Evolutionary conservation across 2,888 invertebrate genomes (phyloP).

Genomic region (Brenthis hecate): DNA sequence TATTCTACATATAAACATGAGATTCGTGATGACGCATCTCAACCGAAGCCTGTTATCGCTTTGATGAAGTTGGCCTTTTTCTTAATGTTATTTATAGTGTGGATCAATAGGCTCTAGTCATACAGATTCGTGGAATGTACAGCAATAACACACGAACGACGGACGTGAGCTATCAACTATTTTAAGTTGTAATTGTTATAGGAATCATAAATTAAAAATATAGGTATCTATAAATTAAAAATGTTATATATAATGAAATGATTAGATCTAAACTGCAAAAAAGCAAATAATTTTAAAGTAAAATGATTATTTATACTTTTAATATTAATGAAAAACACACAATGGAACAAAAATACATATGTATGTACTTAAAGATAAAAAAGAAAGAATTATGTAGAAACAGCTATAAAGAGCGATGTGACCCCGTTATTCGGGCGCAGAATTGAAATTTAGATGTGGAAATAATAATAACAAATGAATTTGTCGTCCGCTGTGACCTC

Average conservation of each 20-base stretch:
- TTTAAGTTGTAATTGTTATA: slow-evolving; percentile 12
- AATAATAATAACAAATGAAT: slow-evolving; percentile 74
- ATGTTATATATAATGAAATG: not conserved
- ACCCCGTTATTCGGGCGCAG: slow-evolving; percentile 74
- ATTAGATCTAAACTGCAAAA: too few species aligned
- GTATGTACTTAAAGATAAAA: slow-evolving; percentile 13
- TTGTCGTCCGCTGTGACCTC: slow-evolving; percentile 72
- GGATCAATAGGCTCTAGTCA: slow-evolving; percentile 49
- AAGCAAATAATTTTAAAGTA: too few species aligned
- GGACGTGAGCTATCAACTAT: slow-evolving; percentile 24
- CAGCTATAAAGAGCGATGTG: slow-evolving; percentile 67
- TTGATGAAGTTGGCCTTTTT: slow-evolving; percentile 52
- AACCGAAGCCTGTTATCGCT: slow-evolving; percentile 53
- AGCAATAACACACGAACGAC: slow-evolving; percentile 21
- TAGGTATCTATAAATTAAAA: not conserved
- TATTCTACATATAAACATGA: slow-evolving; percentile 51
- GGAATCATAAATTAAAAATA: too few species aligned
- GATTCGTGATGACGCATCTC: slow-evolving; percentile 67
- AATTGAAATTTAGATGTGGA: slow-evolving; percentile 75
- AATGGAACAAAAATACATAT: too few species aligned
- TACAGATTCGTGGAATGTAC: slow-evolving; percentile 42
- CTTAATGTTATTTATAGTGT: slow-evolving; percentile 56
- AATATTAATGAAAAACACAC: too few species aligned
- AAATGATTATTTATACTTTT: too few species aligned
- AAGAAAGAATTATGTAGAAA: slow-evolving; percentile 62